Base-by-base conservation (phyloP, 2,888 invertebrate genomes). In the Nowickia ferox region DNA sequence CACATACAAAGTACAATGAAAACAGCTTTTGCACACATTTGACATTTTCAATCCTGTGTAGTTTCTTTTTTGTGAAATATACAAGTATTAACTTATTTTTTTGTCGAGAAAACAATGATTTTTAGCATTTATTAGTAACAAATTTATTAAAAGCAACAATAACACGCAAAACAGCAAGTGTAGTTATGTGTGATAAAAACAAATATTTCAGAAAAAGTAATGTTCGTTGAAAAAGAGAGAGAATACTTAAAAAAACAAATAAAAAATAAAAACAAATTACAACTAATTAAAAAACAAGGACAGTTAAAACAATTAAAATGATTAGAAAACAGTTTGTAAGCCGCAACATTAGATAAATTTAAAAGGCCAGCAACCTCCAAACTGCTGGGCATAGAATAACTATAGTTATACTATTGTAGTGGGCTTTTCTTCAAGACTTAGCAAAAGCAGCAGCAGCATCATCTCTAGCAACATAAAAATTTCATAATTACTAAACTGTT, bases 1-100 rank as follows among this genome's bases (percentile, higher is more conserved):
- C 65, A 75, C 75, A 30, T 30, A 72, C 66, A 83, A 71, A 69
- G 51, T 30, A 53, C 13, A 46, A 81, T 53, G n/a, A 72, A 77
- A 77, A 77, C 44, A 66, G 0, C 42, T 46, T 61, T 66, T 42
- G 53, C 57, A 48, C 19, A 57, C 51, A 53, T 83, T 78, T 83
- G 83, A 78, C 77, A 78, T 78, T 68, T 83, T 66, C 22, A 46
- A 6, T 30, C 9, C 68, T 0, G 53, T 17, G 9, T 59, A 55
- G 38, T 65, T 71, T 65, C 44, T 65, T 71, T 65, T 53, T 81
- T 38, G 48, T 22, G 10, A 9, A 72, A 42, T 15, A 53, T 19
- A 57, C 17, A 59, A n/a, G 3, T 48, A n/a, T 40, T 68, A 38
- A n/a, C 6, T 48, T 51, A 11, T 13, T 53, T 66, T 57, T 71